Conservation (phyloP, 2,113 vertebrate species). For the Paralichthys olivaceus region DNA sequence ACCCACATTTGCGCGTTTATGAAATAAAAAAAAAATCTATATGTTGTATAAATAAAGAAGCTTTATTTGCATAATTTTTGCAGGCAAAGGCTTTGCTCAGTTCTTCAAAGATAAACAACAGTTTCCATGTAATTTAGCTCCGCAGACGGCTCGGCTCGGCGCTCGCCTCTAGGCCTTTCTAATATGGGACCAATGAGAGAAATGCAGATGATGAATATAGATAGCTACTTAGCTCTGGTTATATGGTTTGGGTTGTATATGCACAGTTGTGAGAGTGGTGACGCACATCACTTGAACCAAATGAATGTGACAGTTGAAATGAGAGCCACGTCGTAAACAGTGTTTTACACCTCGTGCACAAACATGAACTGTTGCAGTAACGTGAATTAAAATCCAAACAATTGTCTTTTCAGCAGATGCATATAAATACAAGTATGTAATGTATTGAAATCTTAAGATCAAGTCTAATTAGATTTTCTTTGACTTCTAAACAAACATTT, state of each 20-base stretch:
- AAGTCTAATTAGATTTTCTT: neutral
- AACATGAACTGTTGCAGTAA: neutral
- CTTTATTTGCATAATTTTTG: slow-evolving; percentile 63
- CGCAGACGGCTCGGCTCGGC: slow-evolving; percentile 37
- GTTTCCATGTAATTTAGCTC: slow-evolving; percentile 57
- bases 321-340: slow-evolving; percentile 12
- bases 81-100: slow-evolving; percentile 33
- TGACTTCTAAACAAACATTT: neutral
- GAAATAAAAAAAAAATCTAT: slow-evolving; percentile 29
- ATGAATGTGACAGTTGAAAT: slow-evolving; percentile 46
- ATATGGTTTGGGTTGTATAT: slow-evolving; percentile 15
- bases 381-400: slow-evolving; percentile 4
- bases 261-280: slow-evolving; percentile 21
- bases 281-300: slow-evolving; percentile 28
- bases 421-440: neutral
- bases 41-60: slow-evolving; percentile 39
- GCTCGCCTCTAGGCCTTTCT: slow-evolving; percentile 56
- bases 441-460: too few species aligned
- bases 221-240: slow-evolving; percentile 60
- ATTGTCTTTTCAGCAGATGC: neutral
- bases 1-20: slow-evolving; percentile 38
- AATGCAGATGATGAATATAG: slow-evolving; percentile 69
- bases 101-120: slow-evolving; percentile 67
- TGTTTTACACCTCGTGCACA: slow-evolving; percentile 7
- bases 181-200: slow-evolving; percentile 48